These are phyloP conservation scores for Bembecia ichneumoniformis DNA, from an alignment of 2,888 invertebrate genomes.

Conservation along the genomic window DNA sequence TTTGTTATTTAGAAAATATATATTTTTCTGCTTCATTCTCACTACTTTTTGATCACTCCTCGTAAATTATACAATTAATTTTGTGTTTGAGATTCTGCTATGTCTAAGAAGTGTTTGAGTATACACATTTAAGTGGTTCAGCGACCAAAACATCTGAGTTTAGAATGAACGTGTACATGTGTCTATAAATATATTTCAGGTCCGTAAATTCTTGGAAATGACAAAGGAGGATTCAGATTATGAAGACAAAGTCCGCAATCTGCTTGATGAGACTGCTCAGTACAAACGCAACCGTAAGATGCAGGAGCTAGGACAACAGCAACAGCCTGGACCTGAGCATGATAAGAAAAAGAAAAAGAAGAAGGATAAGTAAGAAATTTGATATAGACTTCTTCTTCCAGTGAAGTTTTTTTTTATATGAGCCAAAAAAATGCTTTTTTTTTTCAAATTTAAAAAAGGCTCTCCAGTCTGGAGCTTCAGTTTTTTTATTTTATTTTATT, in stretches of 20 bases:
- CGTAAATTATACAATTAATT: too few relatives aligned
- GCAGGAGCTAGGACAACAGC: constrained; percentile 76
- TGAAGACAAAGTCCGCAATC: constrained; percentile 88
- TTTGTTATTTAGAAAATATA: too few relatives aligned
- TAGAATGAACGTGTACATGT: neutral
- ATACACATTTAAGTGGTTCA: too few relatives aligned
- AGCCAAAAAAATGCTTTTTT: too few relatives aligned
- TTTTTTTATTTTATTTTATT: too few relatives aligned
- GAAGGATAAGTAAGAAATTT: constrained; percentile 62
- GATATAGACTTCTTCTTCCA: neutral
- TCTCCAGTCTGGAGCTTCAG: too few relatives aligned
- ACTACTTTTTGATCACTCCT: too few relatives aligned
- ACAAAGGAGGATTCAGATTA: constrained; percentile 89
- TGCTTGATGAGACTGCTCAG: constrained; percentile 85
- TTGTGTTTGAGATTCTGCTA: too few relatives aligned
- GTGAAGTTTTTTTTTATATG: neutral
- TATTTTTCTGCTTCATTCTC: too few relatives aligned
- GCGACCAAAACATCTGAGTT: too few relatives aligned
- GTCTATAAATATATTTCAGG: constrained; percentile 37
- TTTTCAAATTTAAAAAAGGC: too few relatives aligned
- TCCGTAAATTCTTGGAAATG: constrained; percentile 81
- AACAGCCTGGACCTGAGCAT: constrained; percentile 55
- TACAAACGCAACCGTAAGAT: constrained; percentile 81
- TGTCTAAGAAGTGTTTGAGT: too few relatives aligned
- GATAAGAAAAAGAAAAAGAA: constrained; percentile 69